A percentile compares a stretch with the other conserved stretches of the same genome.
Evolutionary conservation across 2,797 vertebrate genomes (phyloP).

Genomic region (Sternotherus odoratus): DNA sequence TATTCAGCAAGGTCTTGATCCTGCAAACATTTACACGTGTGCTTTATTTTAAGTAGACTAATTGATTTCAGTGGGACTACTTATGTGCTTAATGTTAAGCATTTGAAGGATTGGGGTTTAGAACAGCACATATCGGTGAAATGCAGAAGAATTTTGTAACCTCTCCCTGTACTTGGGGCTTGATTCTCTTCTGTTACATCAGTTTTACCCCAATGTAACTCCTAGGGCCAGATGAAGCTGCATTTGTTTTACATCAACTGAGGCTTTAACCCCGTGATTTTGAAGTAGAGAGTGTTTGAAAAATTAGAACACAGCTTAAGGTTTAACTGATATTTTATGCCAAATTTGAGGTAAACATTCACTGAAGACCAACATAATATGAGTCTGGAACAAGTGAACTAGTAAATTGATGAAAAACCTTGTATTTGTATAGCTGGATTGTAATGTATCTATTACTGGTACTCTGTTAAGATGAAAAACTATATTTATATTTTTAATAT

Average conservation of each 20-base stretch:
- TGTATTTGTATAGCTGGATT: neutral
- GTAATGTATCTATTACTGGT: neutral
- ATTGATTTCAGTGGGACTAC: neutral
- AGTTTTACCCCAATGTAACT: neutral
- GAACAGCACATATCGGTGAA: neutral
- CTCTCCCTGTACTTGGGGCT: neutral
- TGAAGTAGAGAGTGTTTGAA: neutral
- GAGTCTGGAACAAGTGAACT: neutral
- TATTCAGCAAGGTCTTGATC: neutral
- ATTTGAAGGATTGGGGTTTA: neutral
- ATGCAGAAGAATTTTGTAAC: neutral
- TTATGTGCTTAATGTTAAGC: neutral
- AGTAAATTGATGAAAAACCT: neutral
- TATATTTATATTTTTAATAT: neutral
- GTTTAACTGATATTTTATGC: neutral
- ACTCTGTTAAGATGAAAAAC: neutral
- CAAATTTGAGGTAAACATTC: neutral
- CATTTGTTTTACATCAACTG: neutral
- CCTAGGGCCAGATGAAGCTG: neutral
- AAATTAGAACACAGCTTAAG: neutral
- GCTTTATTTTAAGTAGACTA: neutral
- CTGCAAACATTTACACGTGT: rapidly evolving
- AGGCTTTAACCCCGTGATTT: neutral
- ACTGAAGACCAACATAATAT: neutral
- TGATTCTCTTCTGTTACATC: neutral